Evolutionary conservation across 1,140 invertebrate genomes (phyloP).

Genomic region (Drosophila punjabiensis): DNA sequence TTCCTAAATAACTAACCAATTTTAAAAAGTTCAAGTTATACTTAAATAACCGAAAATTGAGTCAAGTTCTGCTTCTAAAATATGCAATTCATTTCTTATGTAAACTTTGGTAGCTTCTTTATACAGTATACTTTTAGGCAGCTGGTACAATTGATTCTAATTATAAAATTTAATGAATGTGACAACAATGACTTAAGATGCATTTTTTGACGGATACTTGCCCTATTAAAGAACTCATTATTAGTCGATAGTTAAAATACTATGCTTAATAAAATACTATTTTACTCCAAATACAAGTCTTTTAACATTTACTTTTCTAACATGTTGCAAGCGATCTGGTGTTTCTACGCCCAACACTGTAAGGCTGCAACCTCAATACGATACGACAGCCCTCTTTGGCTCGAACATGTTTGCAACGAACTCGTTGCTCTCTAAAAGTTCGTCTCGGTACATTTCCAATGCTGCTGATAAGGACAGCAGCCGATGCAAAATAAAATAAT

Average conservation of each 20-base stretch:
- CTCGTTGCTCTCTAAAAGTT: slow-evolving; percentile 31
- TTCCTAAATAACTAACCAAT: background rate
- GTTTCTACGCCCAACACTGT: background rate
- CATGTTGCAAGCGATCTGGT: slow-evolving; percentile 22
- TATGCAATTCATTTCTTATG: background rate
- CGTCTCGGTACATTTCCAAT: slow-evolving; percentile 61
- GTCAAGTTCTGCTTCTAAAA: background rate
- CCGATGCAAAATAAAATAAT: slow-evolving; percentile 60
- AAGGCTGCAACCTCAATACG: background rate
- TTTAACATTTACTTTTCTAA: background rate
- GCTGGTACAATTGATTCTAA: background rate
- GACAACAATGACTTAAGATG: too few relatives aligned
- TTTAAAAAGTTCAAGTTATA: background rate
- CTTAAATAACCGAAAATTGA: background rate
- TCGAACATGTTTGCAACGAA: slow-evolving; percentile 19
- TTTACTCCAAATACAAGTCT: too few relatives aligned
- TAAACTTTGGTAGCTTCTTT: background rate
- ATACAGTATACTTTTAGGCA: background rate
- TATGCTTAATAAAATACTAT: background rate
- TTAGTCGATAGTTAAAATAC: background rate
- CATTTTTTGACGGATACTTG: background rate
- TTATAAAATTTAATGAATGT: background rate
- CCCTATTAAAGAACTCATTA: background rate
- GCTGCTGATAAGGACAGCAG: slow-evolving; percentile 45
- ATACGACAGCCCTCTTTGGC: background rate